Conservation (phyloP, 2,888 invertebrate species). For the Abrostola triplasia region DNA sequence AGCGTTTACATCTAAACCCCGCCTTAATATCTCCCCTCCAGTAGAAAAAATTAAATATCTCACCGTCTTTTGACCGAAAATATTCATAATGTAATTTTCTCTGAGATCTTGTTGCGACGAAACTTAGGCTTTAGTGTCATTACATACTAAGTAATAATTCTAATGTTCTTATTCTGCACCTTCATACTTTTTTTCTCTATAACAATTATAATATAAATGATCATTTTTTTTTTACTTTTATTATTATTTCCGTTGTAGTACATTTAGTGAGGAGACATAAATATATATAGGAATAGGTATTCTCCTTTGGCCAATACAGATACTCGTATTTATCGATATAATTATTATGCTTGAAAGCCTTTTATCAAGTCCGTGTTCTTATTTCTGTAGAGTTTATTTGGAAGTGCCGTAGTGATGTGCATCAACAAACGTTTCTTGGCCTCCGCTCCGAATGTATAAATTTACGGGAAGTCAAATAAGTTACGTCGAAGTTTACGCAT, state of each 20-base stretch:
- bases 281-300: background rate
- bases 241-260: background rate
- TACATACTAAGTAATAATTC: background rate
- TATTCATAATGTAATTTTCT: background rate
- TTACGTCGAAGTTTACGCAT: constrained; percentile 73
- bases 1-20: constrained; percentile 7
- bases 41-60: background rate
- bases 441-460: constrained; percentile 65
- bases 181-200: no score
- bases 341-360: constrained; percentile 16
- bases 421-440: constrained; percentile 54
- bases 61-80: background rate
- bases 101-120: background rate
- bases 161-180: constrained; percentile 18
- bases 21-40: constrained; percentile 8
- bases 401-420: constrained; percentile 37
- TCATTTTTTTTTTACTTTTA: background rate
- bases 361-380: constrained; percentile 13
- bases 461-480: constrained; percentile 72
- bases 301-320: background rate
- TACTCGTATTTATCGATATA: constrained; percentile 11
- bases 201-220: background rate
- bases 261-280: background rate
- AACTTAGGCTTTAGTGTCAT: constrained; percentile 4
- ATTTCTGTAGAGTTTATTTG: constrained; percentile 37